These are phyloP conservation scores for Drosophila willistoni DNA, from an alignment of 1,140 invertebrate genomes.

Conservation along the genomic window DNA sequence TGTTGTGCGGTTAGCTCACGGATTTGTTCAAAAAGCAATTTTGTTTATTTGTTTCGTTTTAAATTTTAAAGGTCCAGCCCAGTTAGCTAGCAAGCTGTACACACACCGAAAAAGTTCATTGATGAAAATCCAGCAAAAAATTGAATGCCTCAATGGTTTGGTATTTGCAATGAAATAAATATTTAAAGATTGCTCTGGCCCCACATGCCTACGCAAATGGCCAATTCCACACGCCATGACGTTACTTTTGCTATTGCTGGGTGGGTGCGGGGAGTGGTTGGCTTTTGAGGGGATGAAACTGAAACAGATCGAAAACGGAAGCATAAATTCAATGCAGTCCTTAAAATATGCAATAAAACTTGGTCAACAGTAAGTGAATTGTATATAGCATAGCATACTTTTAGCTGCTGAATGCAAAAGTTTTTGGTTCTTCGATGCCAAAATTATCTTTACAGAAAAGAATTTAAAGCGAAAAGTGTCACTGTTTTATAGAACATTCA, in stretches of 20 bases:
- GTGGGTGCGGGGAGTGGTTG: too few relatives aligned
- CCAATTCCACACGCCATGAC: constrained; percentile 58
- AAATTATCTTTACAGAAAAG: too few relatives aligned
- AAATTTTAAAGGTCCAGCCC: constrained; percentile 58
- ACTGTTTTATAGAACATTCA: too few relatives aligned
- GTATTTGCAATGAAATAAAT: constrained; percentile 64
- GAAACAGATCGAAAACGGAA: constrained; percentile 9
- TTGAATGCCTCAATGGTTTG: constrained; percentile 44
- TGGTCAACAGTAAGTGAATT: not conserved
- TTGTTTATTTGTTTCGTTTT: constrained; percentile 67
- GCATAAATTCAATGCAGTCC: constrained; percentile 32
- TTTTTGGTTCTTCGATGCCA: too few relatives aligned
- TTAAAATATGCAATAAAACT: constrained; percentile 57
- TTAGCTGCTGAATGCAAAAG: constrained; percentile 3
- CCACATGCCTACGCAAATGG: constrained; percentile 58
- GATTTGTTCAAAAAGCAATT: constrained; percentile 40
- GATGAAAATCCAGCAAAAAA: constrained; percentile 56
- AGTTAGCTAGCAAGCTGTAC: not conserved
- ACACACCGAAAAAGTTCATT: constrained; percentile 44
- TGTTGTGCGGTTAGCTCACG: constrained; percentile 22
- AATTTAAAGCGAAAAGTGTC: too few relatives aligned
- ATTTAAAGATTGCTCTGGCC: constrained; percentile 62
- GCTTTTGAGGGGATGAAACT: not conserved
- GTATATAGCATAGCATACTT: constrained; percentile 26
- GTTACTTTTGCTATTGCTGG: constrained; percentile 38